Conservation (phyloP, 2,888 invertebrate genomes). For the Electrophaes corylata region DNA sequence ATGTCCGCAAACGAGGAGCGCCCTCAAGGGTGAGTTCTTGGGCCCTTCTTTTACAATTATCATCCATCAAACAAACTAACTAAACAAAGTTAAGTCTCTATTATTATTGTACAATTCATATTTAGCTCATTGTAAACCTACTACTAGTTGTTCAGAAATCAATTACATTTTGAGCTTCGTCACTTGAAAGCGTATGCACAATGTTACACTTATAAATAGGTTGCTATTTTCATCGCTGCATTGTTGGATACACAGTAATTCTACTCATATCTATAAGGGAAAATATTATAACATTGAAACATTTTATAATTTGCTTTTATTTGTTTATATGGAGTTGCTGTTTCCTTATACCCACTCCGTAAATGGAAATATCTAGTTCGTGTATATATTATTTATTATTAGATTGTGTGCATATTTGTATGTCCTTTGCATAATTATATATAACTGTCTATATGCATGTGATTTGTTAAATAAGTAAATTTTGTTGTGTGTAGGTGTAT, state of each 20-base stretch:
- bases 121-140: background rate
- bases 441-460: too few relatives aligned
- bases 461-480: too few relatives aligned
- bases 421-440: too few relatives aligned
- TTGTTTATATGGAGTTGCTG: slow-evolving; percentile 34
- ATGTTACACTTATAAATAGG: slow-evolving; percentile 50
- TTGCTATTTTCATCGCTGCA: slow-evolving; percentile 43
- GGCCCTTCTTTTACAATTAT: slow-evolving; percentile 14
- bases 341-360: slow-evolving; percentile 36
- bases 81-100: background rate
- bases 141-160: slow-evolving; percentile 1
- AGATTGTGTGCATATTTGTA: background rate
- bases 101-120: background rate
- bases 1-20: slow-evolving; percentile 72
- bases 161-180: slow-evolving; percentile 35
- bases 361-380: background rate
- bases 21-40: slow-evolving; percentile 68
- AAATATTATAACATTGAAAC: slow-evolving; percentile 48
- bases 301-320: slow-evolving; percentile 25
- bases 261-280: slow-evolving; percentile 38
- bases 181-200: slow-evolving; percentile 43
- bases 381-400: background rate
- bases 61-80: background rate
- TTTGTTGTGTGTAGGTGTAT: too few relatives aligned
- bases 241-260: slow-evolving; percentile 30